Base-by-base conservation (phyloP, 2,113 vertebrate genomes). In the Mustela lutreola region DNA sequence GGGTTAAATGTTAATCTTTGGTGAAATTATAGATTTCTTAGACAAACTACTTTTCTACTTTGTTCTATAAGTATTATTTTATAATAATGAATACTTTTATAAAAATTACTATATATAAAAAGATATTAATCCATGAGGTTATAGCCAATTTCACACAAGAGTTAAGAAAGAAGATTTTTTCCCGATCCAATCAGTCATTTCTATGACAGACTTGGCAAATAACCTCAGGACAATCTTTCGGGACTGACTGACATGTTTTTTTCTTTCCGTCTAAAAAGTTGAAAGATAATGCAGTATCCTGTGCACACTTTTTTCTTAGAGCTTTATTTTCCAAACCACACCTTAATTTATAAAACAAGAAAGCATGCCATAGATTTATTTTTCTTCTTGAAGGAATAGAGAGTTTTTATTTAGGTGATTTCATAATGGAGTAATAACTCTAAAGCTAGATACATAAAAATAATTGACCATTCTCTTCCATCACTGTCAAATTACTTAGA, bases 341-440 rank as follows among this genome's bases (percentile, higher is more conserved):
- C 36, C 11, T 79, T 92, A 76, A 92, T 19, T 92, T 83, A 79
- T 12, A 63, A 97, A 83, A 80, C 70, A 58, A 70, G 18, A 63
- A 94, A 87, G 18, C 5, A 65, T 19, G 12, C 19, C 36, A 50
- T 22, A 48, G 21, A 56, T 60, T 53, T 62, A 45, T 28, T 96
- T 79, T 75, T 50, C 45, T 75, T 94, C 67, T 67, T 60, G 11
- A 91, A 90, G 89, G 39, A 81, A 86, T 78, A 86, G 4, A 87
- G 11, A 0, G 15, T 50, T 89, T 63, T 89, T 82, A 78, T 50
- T 62, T 28, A 45, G 65, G 16, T 81, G 45, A 71, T 79, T 96
- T 53, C 24, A 36, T 94, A 83, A 45, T 2, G 76, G 50, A 60
- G 19, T 81, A 70, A 60, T 83, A 70, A 84, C 50, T 67, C 75